A percentile compares a stretch with the other conserved stretches of the same genome.
Evolutionary conservation across 2,888 invertebrate species (phyloP).

Genomic region (Acanthoscelides obtectus): DNA sequence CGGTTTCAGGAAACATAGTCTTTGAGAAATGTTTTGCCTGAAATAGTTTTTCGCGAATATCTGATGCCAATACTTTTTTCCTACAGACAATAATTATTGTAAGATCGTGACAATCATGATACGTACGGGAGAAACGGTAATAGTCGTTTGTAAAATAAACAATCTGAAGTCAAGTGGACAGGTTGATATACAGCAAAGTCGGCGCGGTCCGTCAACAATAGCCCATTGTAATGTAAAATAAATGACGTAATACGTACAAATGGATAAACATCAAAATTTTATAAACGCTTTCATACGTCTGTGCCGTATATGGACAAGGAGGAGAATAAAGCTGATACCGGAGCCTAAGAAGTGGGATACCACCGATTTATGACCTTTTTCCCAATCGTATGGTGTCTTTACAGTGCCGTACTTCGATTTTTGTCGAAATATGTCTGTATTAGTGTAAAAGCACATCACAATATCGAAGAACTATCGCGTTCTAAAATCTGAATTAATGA

Average conservation of each 20-base stretch:
- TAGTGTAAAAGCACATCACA: no score
- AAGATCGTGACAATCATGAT: neutral
- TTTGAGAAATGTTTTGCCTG: no score
- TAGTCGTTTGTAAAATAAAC: neutral
- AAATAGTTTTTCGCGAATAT: neutral
- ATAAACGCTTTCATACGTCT: slow-evolving; percentile 7
- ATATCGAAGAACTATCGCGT: no score
- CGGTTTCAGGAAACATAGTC: no score
- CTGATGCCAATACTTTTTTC: neutral
- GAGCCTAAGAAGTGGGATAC: neutral
- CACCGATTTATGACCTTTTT: slow-evolving; percentile 3
- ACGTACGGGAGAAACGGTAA: neutral
- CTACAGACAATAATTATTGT: neutral
- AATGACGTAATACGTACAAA: slow-evolving; percentile 11
- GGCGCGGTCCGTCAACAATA: slow-evolving; percentile 11
- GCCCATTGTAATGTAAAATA: slow-evolving; percentile 13
- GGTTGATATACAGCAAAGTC: slow-evolving; percentile 8
- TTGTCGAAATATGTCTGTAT: neutral
- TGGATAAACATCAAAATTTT: slow-evolving; percentile 15
- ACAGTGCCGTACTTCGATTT: slow-evolving; percentile 1
- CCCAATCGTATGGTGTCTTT: neutral
- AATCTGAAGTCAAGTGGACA: neutral
- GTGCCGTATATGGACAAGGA: slow-evolving; percentile 5
- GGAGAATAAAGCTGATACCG: neutral
- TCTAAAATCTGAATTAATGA: no score